Evolutionary conservation across 2,113 vertebrate species (phyloP).

Genomic region (Alaudala cheleensis): DNA sequence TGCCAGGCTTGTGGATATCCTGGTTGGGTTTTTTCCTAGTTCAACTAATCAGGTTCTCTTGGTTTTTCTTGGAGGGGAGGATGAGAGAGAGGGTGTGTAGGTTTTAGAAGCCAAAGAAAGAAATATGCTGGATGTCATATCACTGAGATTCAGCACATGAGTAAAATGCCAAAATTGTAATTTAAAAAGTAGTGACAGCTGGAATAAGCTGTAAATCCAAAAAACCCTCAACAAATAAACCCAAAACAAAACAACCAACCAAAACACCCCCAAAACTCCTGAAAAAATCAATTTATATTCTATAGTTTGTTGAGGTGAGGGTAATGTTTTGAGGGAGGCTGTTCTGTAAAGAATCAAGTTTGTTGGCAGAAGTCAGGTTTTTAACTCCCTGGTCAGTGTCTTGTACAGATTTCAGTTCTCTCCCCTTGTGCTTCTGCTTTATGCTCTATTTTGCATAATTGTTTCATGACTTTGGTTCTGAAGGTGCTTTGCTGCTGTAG

Average conservation of each 20-base stretch:
- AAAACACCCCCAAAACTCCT: neutral
- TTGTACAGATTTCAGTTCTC: neutral
- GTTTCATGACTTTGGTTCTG: neutral
- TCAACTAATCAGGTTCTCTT: neutral
- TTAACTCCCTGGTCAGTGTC: neutral
- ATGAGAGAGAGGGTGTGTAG: neutral
- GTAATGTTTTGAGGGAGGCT: neutral
- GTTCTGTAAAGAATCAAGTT: neutral
- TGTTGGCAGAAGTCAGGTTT: neutral
- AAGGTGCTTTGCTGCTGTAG: neutral
- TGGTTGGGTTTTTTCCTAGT: neutral
- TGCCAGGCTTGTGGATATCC: neutral
- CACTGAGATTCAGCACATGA: neutral
- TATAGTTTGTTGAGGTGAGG: neutral
- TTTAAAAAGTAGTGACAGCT: neutral
- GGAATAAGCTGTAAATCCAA: neutral
- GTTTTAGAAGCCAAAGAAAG: neutral
- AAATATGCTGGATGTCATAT: neutral
- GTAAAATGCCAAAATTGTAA: neutral
- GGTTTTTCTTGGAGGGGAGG: accelerated
- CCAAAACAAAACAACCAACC: neutral
- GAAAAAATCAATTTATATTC: neutral
- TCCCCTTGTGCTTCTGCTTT: neutral
- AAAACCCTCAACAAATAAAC: neutral
- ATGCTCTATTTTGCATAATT: accelerated